Evolutionary conservation across 2,797 vertebrate species (phyloP).

Genomic region (Myiotriccus ornatus): DNA sequence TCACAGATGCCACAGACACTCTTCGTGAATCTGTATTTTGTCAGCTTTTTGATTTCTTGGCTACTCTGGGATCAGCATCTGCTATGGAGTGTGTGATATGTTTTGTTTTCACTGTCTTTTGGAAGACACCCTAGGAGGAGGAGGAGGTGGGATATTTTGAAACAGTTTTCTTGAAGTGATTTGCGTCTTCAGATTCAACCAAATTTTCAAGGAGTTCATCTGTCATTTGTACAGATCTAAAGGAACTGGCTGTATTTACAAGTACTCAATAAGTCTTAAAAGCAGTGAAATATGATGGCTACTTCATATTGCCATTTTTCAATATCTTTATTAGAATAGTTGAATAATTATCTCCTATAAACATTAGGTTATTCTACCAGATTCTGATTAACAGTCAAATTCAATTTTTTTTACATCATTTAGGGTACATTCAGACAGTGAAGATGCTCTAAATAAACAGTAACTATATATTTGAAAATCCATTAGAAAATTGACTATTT

Average conservation of each 20-base stretch:
- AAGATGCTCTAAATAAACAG: background rate
- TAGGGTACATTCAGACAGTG: background rate
- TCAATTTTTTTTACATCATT: background rate
- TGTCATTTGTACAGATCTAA: background rate
- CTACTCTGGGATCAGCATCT: background rate
- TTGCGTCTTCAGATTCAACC: background rate
- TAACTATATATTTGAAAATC: background rate
- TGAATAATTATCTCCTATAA: background rate
- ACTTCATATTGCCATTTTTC: background rate
- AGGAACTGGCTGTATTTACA: background rate
- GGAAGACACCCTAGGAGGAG: background rate
- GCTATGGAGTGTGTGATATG: background rate
- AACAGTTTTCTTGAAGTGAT: background rate
- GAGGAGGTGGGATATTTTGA: background rate
- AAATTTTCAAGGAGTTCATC: background rate
- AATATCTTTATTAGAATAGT: background rate
- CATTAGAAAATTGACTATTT: background rate
- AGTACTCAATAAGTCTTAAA: background rate
- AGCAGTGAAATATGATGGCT: background rate
- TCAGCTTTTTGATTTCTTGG: background rate
- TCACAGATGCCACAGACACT: background rate
- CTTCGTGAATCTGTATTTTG: background rate
- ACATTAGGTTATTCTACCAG: background rate
- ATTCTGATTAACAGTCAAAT: background rate
- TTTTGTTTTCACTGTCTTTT: background rate